Percentiles rank a stretch among this genome's conserved stretches.
Conservation (phyloP, 2,113 vertebrate genomes). For the Psilopogon haemacephalus region DNA sequence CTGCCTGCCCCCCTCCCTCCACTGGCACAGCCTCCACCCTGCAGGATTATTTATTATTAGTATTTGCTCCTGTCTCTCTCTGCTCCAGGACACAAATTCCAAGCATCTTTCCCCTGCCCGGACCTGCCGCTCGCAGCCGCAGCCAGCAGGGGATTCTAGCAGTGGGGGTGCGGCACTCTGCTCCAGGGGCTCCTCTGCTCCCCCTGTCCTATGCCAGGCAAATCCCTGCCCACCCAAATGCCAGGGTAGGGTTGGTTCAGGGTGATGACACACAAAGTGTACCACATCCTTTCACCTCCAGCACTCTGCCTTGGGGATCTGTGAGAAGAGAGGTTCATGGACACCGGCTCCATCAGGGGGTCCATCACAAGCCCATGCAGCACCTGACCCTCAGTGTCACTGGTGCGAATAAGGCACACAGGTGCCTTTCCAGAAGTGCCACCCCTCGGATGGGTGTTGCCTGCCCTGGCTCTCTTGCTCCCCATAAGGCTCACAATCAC, state of each 20-base stretch:
- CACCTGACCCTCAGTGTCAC: background rate
- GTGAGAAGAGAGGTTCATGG: background rate
- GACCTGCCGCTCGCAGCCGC: conserved; percentile 77
- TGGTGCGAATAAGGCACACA: background rate
- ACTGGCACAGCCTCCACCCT: conserved; percentile 12
- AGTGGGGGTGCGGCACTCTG: background rate
- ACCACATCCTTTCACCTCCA: background rate
- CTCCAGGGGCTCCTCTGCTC: background rate
- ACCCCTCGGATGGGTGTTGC: background rate
- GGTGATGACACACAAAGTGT: background rate
- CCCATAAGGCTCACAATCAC: accelerated
- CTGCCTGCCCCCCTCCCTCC: background rate
- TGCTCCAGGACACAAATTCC: conserved; percentile 87
- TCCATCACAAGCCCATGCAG: background rate
- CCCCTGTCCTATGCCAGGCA: background rate
- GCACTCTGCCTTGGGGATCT: background rate
- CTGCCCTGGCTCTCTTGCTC: background rate
- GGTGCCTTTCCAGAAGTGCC: background rate
- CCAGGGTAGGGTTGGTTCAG: background rate
- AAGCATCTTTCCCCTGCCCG: conserved; percentile 83
- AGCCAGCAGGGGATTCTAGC: conserved; percentile 77
- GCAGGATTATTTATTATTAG: conserved; percentile 65
- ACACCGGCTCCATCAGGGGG: accelerated
- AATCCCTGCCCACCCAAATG: background rate
- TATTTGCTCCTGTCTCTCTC: conserved; percentile 76